Evolutionary conservation across 2,888 invertebrate species (phyloP).

Genomic region (Steinernema scapterisci): DNA sequence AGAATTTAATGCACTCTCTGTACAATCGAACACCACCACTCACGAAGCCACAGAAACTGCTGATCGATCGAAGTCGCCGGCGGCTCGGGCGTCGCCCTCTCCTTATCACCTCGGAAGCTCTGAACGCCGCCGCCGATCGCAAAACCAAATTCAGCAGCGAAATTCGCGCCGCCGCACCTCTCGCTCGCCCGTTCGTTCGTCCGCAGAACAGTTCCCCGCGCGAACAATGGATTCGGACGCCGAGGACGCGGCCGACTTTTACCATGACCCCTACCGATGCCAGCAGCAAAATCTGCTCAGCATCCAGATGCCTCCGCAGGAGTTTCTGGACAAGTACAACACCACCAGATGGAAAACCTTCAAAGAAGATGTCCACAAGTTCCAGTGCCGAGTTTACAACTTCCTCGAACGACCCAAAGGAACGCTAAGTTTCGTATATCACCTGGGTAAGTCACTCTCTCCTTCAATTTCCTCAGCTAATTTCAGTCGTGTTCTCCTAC

Average conservation of each 20-base stretch:
- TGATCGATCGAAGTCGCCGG: conserved; percentile 8
- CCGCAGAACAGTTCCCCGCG: no score
- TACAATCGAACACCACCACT: no score
- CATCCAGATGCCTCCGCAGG: conserved; percentile 4
- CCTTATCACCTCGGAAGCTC: conserved; percentile 14
- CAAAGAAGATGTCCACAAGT: conserved; percentile 1
- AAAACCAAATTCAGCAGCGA: background rate
- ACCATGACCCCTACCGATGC: conserved; percentile 14
- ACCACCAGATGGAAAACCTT: conserved; percentile 2
- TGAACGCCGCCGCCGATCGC: background rate
- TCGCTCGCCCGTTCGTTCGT: background rate
- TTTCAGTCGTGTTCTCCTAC: conserved; percentile 39
- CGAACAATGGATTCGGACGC: conserved; percentile 15
- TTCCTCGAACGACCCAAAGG: conserved; percentile 54
- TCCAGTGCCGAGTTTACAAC: conserved; percentile 49
- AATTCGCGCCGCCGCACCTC: background rate
- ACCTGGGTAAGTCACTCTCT: conserved; percentile 44
- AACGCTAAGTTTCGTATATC: conserved; percentile 49
- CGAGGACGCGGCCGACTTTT: conserved; percentile 14
- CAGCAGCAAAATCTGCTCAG: conserved; percentile 1
- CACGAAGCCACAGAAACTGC: no score
- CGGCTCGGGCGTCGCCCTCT: background rate
- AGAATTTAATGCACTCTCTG: no score
- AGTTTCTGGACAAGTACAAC: conserved; percentile 4
- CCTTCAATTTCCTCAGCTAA: background rate